A percentile compares a stretch with the other conserved stretches of the same genome.
These are phyloP conservation scores for Thamnophis sirtalis DNA, from an alignment of 2,113 vertebrate genomes.

Conservation along the genomic window DNA sequence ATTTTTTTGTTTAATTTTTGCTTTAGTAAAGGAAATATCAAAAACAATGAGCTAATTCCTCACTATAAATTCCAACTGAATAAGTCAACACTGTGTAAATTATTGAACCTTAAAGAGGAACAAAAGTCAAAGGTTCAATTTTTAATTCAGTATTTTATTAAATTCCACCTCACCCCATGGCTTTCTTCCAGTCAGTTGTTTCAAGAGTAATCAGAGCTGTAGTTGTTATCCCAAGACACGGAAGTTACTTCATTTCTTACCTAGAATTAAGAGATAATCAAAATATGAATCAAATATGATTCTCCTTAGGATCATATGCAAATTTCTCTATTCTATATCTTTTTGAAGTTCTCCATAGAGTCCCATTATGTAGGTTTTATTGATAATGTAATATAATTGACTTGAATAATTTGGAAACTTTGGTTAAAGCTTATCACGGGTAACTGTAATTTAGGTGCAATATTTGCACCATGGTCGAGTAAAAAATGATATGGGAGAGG, in stretches of 20 bases:
- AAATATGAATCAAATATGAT: background rate
- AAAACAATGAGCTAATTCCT: constrained; percentile 18
- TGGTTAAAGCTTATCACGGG: background rate
- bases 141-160: background rate
- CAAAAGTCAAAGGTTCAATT: background rate
- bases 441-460: background rate
- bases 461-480: background rate
- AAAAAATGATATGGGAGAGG: background rate
- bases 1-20: constrained; percentile 27
- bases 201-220: background rate
- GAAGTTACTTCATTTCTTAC: background rate
- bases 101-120: background rate
- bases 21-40: constrained; percentile 28
- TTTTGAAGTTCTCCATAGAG: background rate
- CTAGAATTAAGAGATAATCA: background rate
- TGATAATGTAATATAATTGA: background rate
- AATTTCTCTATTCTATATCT: background rate
- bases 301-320: background rate
- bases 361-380: no score
- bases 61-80: background rate
- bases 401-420: background rate
- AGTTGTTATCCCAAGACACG: background rate
- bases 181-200: background rate
- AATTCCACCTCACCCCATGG: background rate
- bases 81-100: background rate